These are phyloP conservation scores for Semibalanus balanoides DNA, from an alignment of 1,140 invertebrate genomes.

Conservation along the genomic window DNA sequence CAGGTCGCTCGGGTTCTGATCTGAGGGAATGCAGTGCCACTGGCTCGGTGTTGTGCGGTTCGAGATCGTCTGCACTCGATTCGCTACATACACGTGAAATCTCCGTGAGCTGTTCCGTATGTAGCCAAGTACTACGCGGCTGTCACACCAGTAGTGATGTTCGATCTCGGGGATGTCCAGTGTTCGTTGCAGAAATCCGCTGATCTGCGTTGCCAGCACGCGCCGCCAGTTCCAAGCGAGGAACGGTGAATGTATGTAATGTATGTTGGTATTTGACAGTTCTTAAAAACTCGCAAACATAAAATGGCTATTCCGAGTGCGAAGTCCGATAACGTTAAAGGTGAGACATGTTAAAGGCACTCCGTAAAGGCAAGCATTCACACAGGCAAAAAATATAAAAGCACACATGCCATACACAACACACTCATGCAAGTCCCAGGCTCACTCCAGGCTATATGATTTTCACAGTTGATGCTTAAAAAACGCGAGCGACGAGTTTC, in stretches of 20 bases:
- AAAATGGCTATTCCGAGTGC: too few relatives aligned
- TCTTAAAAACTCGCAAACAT: too few relatives aligned
- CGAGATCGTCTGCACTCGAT: constrained; percentile 1
- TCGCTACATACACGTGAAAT: constrained; percentile 5
- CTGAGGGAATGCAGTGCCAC: neutral
- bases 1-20: neutral
- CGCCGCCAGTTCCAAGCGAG: neutral
- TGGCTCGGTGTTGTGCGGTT: neutral
- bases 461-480: too few relatives aligned
- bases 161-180: neutral
- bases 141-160: constrained; percentile 3
- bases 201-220: neutral
- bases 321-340: too few relatives aligned
- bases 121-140: constrained; percentile 1
- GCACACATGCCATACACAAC: too few relatives aligned
- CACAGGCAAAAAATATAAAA: too few relatives aligned
- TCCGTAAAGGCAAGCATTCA: too few relatives aligned
- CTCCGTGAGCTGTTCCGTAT: neutral
- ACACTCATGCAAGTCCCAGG: too few relatives aligned
- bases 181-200: neutral
- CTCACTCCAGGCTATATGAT: too few relatives aligned
- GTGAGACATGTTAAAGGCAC: too few relatives aligned
- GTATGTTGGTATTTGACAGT: too few relatives aligned
- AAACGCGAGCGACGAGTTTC: too few relatives aligned
- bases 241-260: neutral